Evolutionary conservation across 2,113 vertebrate genomes (phyloP).

Genomic region (Gobio gobio): DNA sequence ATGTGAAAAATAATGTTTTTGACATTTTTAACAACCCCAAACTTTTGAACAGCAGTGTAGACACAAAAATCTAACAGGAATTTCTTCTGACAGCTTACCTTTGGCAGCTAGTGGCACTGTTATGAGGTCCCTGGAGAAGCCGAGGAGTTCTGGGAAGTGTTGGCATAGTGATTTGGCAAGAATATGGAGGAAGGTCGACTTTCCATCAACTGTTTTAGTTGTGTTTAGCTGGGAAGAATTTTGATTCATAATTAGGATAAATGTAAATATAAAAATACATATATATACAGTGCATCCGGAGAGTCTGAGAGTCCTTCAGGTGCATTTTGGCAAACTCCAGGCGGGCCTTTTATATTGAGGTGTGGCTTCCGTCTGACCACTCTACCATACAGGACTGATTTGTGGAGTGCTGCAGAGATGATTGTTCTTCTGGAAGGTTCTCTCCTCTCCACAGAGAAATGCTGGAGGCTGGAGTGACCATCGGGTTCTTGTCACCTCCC

Average conservation of each 20-base stretch:
- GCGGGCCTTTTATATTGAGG: too few relatives aligned
- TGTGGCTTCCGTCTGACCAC: too few relatives aligned
- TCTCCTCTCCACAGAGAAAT: too few relatives aligned
- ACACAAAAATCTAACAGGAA: neutral
- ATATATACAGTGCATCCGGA: too few relatives aligned
- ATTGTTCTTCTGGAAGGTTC: too few relatives aligned
- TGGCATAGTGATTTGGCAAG: constrained; percentile 98
- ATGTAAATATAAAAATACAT: neutral
- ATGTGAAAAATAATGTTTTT: too few relatives aligned
- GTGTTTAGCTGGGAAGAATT: constrained; percentile 85
- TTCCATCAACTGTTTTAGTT: constrained; percentile 97
- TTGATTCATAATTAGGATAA: neutral
- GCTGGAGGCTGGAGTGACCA: too few relatives aligned
- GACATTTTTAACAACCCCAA: neutral
- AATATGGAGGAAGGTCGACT: constrained; percentile 97
- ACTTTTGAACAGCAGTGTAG: neutral
- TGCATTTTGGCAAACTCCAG: too few relatives aligned
- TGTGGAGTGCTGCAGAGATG: too few relatives aligned
- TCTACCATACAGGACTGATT: too few relatives aligned
- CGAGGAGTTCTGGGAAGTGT: constrained; percentile 96
- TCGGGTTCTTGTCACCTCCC: too few relatives aligned
- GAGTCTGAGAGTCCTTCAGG: too few relatives aligned
- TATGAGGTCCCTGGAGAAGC: constrained; percentile 92
- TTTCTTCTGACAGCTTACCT: constrained; percentile 73
- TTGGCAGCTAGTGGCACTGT: constrained; percentile 95